A percentile compares a stretch with the other conserved stretches of the same genome.
phyloP scores from a whole-genome alignment of 2,888 invertebrate genomes.

The Eupithecia abbreviata region DNA sequence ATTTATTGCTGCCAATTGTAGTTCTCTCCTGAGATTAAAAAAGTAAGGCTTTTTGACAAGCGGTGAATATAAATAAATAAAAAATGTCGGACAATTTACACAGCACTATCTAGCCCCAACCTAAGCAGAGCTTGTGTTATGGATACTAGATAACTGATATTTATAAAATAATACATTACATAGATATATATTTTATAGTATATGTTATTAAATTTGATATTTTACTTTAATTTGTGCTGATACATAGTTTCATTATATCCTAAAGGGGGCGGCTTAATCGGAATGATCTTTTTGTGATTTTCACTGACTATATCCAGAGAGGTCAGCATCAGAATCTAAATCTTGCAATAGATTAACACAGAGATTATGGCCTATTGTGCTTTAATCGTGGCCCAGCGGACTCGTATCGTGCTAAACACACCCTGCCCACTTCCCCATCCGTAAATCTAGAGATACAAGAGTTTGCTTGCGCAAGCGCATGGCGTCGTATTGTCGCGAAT shows the following conservation, averaged over 20 bases:
- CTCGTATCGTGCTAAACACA: conserved; percentile 50
- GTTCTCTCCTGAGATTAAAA: background rate
- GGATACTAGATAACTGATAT: too few relatives aligned
- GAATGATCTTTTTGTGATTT: background rate
- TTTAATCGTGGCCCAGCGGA: conserved; percentile 42
- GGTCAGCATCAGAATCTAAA: background rate
- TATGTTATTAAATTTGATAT: too few relatives aligned
- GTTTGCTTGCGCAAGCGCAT: conserved; percentile 56
- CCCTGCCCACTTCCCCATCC: conserved; percentile 52
- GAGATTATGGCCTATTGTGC: conserved; percentile 22
- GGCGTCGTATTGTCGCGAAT: conserved; percentile 51
- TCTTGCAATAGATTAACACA: background rate
- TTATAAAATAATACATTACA: too few relatives aligned
- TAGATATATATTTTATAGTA: too few relatives aligned
- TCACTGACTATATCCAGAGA: background rate
- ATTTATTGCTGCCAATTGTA: background rate
- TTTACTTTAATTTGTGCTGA: too few relatives aligned
- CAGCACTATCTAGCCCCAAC: too few relatives aligned
- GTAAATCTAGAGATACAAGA: conserved; percentile 57
- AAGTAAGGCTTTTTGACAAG: background rate
- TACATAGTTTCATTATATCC: background rate
- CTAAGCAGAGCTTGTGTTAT: too few relatives aligned
- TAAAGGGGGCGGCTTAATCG: background rate
- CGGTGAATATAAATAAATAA: too few relatives aligned
- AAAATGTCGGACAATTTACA: too few relatives aligned